phyloP scores from a whole-genome alignment of 35 echinoderm and acorn worm species.

The Stichopus chloronotus region DNA sequence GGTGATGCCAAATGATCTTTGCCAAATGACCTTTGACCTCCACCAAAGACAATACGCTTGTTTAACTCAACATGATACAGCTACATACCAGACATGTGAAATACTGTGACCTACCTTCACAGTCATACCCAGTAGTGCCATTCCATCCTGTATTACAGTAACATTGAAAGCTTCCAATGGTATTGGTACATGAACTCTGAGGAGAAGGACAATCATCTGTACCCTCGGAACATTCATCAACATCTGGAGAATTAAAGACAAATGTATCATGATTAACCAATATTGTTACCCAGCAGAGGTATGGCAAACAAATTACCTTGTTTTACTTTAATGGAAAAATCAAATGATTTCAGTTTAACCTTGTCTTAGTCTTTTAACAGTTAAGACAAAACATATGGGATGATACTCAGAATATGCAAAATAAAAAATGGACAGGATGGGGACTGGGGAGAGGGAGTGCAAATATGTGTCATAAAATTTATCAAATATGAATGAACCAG shows the following conservation, averaged over 20 bases:
- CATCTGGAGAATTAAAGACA: conserved; percentile 35
- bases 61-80: not conserved
- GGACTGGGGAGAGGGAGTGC: too few species aligned
- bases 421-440: too few species aligned
- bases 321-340: not conserved
- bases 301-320: not conserved
- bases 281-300: not conserved
- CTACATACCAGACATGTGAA: not conserved
- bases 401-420: too few species aligned
- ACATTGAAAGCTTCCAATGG: conserved; percentile 54
- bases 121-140: conserved; percentile 50
- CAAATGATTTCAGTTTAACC: not conserved
- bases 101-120: conserved; percentile 3
- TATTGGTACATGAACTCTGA: conserved; percentile 56
- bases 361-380: not conserved
- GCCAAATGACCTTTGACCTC: too few species aligned
- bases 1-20: not conserved
- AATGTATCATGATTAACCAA: not conserved
- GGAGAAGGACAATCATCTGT: conserved; percentile 56
- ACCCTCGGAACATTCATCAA: conserved; percentile 60
- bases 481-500: too few species aligned
- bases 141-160: conserved; percentile 43
- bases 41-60: not conserved
- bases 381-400: not conserved
- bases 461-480: too few species aligned